A percentile compares a stretch with the other conserved stretches of the same genome.
Evolutionary conservation across 2,888 invertebrate genomes (phyloP).

Genomic region (Acleris cristana): DNA sequence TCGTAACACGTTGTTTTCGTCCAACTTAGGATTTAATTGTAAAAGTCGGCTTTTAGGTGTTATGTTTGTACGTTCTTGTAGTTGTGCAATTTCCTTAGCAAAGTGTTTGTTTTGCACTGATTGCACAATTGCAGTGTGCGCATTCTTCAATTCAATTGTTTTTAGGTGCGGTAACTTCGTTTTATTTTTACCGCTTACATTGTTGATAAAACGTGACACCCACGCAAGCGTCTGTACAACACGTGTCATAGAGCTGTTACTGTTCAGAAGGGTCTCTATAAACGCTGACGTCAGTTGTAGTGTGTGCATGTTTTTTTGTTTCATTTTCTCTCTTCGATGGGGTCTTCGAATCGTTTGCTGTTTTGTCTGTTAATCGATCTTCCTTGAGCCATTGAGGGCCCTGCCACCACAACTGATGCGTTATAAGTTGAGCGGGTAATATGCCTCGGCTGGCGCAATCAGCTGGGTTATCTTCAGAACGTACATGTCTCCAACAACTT

Average conservation of each 20-base stretch:
- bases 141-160: conserved; percentile 20
- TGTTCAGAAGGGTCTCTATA: background rate
- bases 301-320: conserved; percentile 1
- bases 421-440: background rate
- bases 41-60: background rate
- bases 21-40: background rate
- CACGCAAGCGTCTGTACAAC: background rate
- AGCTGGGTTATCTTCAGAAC: background rate
- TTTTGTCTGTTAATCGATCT: background rate
- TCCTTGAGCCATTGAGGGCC: background rate
- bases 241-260: conserved; percentile 5
- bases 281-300: too few relatives aligned
- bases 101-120: conserved; percentile 9
- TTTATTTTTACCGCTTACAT: conserved; percentile 19
- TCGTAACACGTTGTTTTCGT: background rate
- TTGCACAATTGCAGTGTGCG: conserved; percentile 28
- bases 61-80: background rate
- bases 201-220: conserved; percentile 2
- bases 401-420: background rate
- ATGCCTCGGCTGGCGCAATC: conserved; percentile 5
- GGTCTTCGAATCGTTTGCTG: background rate
- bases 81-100: background rate
- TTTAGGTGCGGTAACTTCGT: background rate
- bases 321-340: background rate
- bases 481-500: background rate